A percentile compares a stretch with the other conserved stretches of the same genome.
Evolutionary conservation across 2,797 vertebrate species (phyloP).

Genomic region (Philypnodon macrostomus): DNA sequence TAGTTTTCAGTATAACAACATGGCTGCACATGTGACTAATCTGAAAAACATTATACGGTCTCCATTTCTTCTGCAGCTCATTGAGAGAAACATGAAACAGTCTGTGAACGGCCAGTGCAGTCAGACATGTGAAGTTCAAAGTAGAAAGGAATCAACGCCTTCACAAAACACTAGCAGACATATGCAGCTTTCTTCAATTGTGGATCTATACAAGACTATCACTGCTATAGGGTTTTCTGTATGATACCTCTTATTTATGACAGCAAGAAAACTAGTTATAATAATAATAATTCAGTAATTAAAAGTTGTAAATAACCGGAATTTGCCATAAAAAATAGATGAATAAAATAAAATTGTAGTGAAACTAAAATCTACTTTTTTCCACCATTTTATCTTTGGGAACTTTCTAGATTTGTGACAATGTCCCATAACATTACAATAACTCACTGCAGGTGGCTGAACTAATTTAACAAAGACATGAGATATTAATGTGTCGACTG

Average conservation of each 20-base stretch:
- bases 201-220: slow-evolving; percentile 31
- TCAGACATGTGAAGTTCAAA: slow-evolving; percentile 48
- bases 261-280: too few relatives aligned
- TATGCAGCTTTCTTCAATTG: slow-evolving; percentile 37
- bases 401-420: too few relatives aligned
- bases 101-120: slow-evolving; percentile 8
- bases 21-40: neutral
- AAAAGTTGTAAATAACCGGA: too few relatives aligned
- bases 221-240: slow-evolving; percentile 1
- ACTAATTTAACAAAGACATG: neutral
- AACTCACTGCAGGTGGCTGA: neutral
- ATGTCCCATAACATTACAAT: too few relatives aligned
- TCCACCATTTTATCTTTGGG: too few relatives aligned
- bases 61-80: slow-evolving; percentile 12
- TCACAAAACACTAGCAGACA: slow-evolving; percentile 39
- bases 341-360: too few relatives aligned
- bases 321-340: too few relatives aligned
- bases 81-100: slow-evolving; percentile 2
- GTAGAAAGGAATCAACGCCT: slow-evolving; percentile 28
- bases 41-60: neutral
- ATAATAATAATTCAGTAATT: too few relatives aligned
- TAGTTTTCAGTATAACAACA: neutral
- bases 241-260: too few relatives aligned
- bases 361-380: too few relatives aligned
- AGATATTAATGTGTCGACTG: neutral